Evolutionary conservation across 2,797 vertebrate species (phyloP).

Genomic region (Trichosurus vulpecula): DNA sequence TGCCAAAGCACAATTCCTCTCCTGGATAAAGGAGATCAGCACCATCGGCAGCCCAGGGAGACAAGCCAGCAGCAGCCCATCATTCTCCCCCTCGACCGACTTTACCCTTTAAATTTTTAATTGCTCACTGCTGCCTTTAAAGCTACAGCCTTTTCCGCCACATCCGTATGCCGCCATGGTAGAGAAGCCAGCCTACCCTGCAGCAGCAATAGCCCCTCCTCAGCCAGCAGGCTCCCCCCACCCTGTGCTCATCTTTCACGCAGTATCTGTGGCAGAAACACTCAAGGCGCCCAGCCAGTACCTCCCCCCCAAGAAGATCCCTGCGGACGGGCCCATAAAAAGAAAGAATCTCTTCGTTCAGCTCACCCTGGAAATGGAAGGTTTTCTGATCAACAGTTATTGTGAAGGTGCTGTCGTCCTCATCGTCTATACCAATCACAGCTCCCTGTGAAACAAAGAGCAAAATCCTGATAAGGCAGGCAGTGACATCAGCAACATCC

Average conservation of each 20-base stretch:
- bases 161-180: conserved; percentile 82
- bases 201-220: conserved; percentile 85
- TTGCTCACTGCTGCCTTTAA: conserved; percentile 80
- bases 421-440: conserved; percentile 99
- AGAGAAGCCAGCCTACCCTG: conserved; percentile 78
- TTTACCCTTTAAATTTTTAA: conserved; percentile 86
- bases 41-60: conserved; percentile 79
- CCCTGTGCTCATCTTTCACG: conserved; percentile 77
- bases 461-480: conserved; percentile 89
- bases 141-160: conserved; percentile 83
- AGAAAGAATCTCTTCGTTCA: conserved; percentile 83
- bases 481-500: conserved; percentile 92
- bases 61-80: conserved; percentile 83
- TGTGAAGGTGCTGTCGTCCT: conserved; percentile 99
- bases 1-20: conserved; percentile 80
- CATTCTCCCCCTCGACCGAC: conserved; percentile 81
- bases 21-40: conserved; percentile 82
- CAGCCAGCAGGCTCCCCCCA: conserved; percentile 82
- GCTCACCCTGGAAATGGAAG: conserved; percentile 99
- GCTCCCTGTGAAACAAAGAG: conserved; percentile 96
- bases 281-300: conserved; percentile 82
- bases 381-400: conserved; percentile 99
- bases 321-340: conserved; percentile 76
- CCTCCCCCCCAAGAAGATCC: conserved; percentile 53
- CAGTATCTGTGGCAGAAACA: conserved; percentile 81